phyloP scores from a whole-genome alignment of 2,797 vertebrate species.

The Callimico goeldii region DNA sequence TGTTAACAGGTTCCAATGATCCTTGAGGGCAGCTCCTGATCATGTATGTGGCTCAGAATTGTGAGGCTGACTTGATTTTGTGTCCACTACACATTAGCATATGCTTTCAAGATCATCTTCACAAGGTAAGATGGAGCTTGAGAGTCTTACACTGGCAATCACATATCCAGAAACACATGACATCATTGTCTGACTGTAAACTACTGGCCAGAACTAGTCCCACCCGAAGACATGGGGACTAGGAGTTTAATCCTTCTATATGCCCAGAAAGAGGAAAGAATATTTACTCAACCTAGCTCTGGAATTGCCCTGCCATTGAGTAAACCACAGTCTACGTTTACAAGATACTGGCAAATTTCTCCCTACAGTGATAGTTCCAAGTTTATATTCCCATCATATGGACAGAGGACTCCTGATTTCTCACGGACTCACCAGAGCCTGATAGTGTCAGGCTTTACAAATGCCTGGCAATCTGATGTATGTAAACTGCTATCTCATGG shows the following conservation, averaged over 20 bases:
- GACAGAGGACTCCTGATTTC: not conserved
- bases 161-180: not conserved
- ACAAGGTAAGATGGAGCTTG: not conserved
- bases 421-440: not conserved
- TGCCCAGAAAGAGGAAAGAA: not conserved
- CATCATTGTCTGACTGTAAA: not conserved
- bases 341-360: not conserved
- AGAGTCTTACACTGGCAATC: not conserved
- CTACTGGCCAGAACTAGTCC: not conserved
- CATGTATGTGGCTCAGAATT: not conserved
- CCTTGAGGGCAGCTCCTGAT: not conserved
- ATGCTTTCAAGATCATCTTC: not conserved
- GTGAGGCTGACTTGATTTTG: not conserved
- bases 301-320: not conserved
- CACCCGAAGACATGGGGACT: not conserved
- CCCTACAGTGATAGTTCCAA: not conserved
- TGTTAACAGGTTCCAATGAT: not conserved
- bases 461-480: not conserved
- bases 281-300: not conserved
- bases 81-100: not conserved
- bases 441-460: not conserved
- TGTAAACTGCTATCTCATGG: not conserved
- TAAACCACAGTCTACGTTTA: not conserved
- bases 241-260: not conserved
- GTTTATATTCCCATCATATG: not conserved